Evolutionary conservation across 2,797 vertebrate genomes (phyloP), one percentile per base, ranked within the genome.

Genomic region (Semotilus atromaculatus): DNA sequence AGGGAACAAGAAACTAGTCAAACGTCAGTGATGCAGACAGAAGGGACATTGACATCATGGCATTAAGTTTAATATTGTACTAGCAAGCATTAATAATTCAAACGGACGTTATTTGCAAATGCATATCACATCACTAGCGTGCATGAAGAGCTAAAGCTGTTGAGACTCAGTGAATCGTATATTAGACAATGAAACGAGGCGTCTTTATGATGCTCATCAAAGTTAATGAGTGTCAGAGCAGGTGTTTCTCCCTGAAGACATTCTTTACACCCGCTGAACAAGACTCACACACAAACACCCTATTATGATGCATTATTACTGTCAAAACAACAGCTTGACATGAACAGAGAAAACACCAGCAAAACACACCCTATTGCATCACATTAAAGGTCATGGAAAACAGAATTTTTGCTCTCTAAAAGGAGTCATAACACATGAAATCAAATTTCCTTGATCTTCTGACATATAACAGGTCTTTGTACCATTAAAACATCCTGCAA

Each of bases 171-270:
- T 36, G 51, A 55, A 2, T 19, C 3, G 45, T 53, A 5, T 0
- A 68, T 51, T 9, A 26, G 45, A 36, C 1, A 10, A 3, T 29
- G 55, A 40, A 36, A 78, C 4, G 8, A 31, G 66, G 38, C 23
- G 0, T 31, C 19, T 66, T 29, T 31, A 34, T 8, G 19, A 36
- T 36, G 51, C 31, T 67, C 26, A 16, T 29, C 19, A 53, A n/a
- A 68, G 23, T 51, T 38, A 80, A 68, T 34, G 40, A 36, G 40
- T 3, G 60, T 23, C 19, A 80, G 40, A 66, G 29, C 62, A 80
- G 77, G 40, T 80, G 40, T 80, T 67, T 48, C 62, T 48, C 34
- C 43, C 77, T 18, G 40, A 80, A 80, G 29, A 36, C 18, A 64
- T 45, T 70, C 8, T 23, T 45, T 67, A 55, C 53, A 80, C 34